Percentiles rank a stretch among this genome's conserved stretches.
These are phyloP conservation scores for Phragmatobia fuliginosa DNA, from an alignment of 2,888 invertebrate genomes.

Conservation along the genomic window DNA sequence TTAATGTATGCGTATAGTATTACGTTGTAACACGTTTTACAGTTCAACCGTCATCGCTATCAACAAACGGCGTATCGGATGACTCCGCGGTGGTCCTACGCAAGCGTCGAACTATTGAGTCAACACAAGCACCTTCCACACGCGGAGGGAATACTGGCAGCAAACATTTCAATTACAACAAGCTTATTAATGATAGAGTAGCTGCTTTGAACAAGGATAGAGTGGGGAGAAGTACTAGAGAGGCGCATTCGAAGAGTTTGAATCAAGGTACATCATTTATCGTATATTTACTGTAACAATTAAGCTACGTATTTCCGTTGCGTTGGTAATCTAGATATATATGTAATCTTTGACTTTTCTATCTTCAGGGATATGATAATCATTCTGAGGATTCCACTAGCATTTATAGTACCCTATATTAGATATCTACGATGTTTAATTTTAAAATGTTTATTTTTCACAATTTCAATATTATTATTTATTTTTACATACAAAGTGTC, in stretches of 20 bases:
- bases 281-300: background rate
- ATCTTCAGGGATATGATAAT: background rate
- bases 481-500: too few relatives aligned
- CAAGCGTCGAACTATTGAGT: conserved; percentile 79
- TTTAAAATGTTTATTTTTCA: too few relatives aligned
- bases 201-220: conserved; percentile 49
- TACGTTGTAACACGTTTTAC: conserved; percentile 2
- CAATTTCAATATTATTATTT: too few relatives aligned
- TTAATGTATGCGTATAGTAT: background rate
- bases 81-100: conserved; percentile 68
- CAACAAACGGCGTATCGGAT: conserved; percentile 60
- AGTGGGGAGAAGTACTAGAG: conserved; percentile 63
- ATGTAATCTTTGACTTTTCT: background rate
- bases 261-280: conserved; percentile 64
- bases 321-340: too few relatives aligned
- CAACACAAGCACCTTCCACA: conserved; percentile 74
- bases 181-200: conserved; percentile 90
- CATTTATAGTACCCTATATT: background rate
- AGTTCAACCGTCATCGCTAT: conserved; percentile 41
- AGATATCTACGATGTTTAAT: too few relatives aligned
- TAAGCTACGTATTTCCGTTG: background rate
- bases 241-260: conserved; percentile 71
- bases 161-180: conserved; percentile 94
- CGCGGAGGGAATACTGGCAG: conserved; percentile 74
- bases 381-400: background rate